Percentiles rank a stretch among this genome's conserved stretches.
Conservation (phyloP, 2,888 invertebrate species). For the Ormyrus labotus region DNA sequence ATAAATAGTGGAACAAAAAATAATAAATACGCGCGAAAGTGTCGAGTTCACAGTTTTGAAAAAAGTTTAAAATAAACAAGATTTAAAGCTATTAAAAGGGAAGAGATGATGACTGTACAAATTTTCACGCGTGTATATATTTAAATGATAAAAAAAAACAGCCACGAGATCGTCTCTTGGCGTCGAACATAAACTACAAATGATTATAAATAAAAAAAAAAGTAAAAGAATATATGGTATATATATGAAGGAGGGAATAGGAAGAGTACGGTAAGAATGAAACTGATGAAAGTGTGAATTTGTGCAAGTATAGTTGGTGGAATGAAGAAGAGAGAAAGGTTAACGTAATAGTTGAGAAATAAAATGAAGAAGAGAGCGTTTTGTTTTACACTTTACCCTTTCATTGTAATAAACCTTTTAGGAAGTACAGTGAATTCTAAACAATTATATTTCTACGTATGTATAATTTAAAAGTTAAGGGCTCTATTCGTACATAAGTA, state of each 20-base stretch:
- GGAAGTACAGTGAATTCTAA: conserved; percentile 70
- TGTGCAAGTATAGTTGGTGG: conserved; percentile 11
- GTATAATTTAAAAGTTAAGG: conserved; percentile 64
- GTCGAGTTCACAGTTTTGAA: conserved; percentile 20
- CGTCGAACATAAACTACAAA: conserved; percentile 46
- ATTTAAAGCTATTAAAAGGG: conserved; percentile 37
- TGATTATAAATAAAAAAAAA: conserved; percentile 50
- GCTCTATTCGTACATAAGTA: conserved; percentile 68
- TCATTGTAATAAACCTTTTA: conserved; percentile 70
- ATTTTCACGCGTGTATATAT: conserved; percentile 70
- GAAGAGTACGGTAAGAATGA: conserved; percentile 21
- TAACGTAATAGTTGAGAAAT: conserved; percentile 45
- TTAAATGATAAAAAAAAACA: conserved; percentile 55
- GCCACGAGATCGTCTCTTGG: conserved; percentile 31
- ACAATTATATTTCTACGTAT: conserved; percentile 73
- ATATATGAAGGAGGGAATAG: conserved; percentile 26
- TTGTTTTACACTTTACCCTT: conserved; percentile 67
- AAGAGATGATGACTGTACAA: conserved; percentile 66
- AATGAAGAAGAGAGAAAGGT: conserved; percentile 25
- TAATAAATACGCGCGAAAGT: conserved; percentile 43
- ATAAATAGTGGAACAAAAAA: conserved; percentile 42
- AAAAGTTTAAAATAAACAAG: conserved; percentile 28
- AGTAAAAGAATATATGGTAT: conserved; percentile 49
- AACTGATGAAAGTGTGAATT: not conserved
- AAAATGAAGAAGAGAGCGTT: conserved; percentile 59